phyloP scores from a whole-genome alignment of 2,888 invertebrate species.

The Steinernema hermaphroditum region DNA sequence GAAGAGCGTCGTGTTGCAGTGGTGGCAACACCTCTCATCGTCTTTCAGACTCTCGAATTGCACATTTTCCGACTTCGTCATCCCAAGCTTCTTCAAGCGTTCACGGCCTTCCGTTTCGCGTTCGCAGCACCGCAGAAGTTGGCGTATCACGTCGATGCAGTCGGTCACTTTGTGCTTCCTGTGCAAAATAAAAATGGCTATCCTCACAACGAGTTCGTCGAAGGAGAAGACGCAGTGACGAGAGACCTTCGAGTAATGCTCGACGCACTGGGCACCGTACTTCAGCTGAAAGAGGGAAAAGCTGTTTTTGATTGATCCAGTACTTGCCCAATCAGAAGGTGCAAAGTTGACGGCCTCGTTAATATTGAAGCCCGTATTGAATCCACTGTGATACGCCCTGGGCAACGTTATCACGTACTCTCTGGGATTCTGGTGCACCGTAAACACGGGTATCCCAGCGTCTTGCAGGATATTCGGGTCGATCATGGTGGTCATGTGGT shows the following conservation, averaged over 20 bases:
- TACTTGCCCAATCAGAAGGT: slow-evolving; percentile 88
- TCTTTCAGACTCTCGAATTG: slow-evolving; percentile 43
- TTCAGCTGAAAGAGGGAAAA: slow-evolving; percentile 73
- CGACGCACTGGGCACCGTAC: slow-evolving; percentile 89
- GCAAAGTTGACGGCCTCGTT: slow-evolving; percentile 99
- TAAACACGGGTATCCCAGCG: slow-evolving; percentile 68
- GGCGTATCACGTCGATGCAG: neutral
- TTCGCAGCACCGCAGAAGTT: neutral
- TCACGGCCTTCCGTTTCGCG: neutral
- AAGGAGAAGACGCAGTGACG: slow-evolving; percentile 98
- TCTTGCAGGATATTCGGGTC: slow-evolving; percentile 23
- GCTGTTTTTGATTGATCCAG: neutral
- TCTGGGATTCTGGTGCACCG: slow-evolving; percentile 81
- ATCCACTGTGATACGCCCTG: slow-evolving; percentile 97
- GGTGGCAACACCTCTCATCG: slow-evolving; percentile 68
- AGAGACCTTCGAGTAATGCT: slow-evolving; percentile 86
- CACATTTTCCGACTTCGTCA: slow-evolving; percentile 34
- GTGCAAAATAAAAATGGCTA: neutral
- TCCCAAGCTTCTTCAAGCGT: slow-evolving; percentile 27
- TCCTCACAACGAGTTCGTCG: slow-evolving; percentile 80
- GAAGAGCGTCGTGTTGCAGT: slow-evolving; percentile 96
- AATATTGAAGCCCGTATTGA: slow-evolving; percentile 98
- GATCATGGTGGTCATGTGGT: slow-evolving; percentile 84
- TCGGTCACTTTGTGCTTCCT: neutral
- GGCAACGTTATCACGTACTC: slow-evolving; percentile 99